Base-by-base conservation (phyloP, 1,140 invertebrate species). In the Cotesia typhae region DNA sequence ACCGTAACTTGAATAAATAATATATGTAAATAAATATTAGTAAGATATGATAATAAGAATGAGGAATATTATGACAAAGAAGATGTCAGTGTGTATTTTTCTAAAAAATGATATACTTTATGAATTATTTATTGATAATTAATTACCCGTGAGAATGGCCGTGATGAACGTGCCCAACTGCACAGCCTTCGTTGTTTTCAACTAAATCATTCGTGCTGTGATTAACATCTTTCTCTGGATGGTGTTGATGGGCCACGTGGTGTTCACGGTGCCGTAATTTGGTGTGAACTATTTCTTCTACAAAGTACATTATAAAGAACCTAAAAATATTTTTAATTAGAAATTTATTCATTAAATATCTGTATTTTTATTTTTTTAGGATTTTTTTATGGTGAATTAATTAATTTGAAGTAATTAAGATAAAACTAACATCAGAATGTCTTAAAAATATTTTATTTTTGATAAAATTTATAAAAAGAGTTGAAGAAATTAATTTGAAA, bases 261-360 rank as follows among this genome's bases (percentile, higher is more conserved):
- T 59, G n/a, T 81, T 84, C 71, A 89, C 86, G 35, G 87, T 84
- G 66, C 1, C 79, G 77, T 10, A 94, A 83, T 78, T 92, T 92
- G 4, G 89, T 80, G 76, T 96, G 93, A 2, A 95, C 93, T 12
- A 92, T 81, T 81, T 96, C 94, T 80, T 96, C 95, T 1, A 96
- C 89, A 14, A 95, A 85, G 78, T 94, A 96, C 89, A 96, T 94
- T 4, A 93, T 85, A 82, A 96, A 96, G 83, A 96, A 96, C 9
- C 95, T 91, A 61, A 67, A 75, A 55, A 47, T 47, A 10, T 41
- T 65, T 20, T 47, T 2, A 57, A 51, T 10, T 72, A 28, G 28
- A 28, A 28, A 28, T 28, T 28, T 28, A 28, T 28, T 28, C 1
- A 28, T 28, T 1, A 28, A 20, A 38, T 4, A 38, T 36, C 17